These are phyloP conservation scores for Nymphalis io DNA, from an alignment of 1,140 invertebrate species.

Conservation along the genomic window DNA sequence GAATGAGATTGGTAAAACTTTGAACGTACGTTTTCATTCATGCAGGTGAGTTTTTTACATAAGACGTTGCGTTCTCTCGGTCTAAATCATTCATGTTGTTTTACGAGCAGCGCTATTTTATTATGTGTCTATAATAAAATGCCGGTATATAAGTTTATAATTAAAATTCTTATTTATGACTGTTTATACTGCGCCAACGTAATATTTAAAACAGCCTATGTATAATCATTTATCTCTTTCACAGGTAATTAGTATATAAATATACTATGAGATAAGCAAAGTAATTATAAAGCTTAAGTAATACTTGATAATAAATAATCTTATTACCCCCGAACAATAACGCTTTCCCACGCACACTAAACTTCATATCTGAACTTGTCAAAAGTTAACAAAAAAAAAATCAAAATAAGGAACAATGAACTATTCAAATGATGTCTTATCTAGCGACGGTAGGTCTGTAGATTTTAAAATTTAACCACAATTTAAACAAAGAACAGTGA, in stretches of 20 bases:
- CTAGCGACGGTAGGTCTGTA: constrained; percentile 62
- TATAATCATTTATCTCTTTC: neutral
- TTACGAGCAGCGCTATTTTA: neutral
- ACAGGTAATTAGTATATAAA: constrained; percentile 1
- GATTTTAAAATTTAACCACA: constrained; percentile 65
- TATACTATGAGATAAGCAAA: constrained; percentile 37
- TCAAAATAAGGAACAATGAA: constrained; percentile 55
- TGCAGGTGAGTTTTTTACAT: too few relatives aligned
- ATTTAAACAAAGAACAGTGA: constrained; percentile 64
- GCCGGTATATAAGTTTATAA: neutral
- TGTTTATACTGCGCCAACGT: neutral
- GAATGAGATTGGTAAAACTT: neutral
- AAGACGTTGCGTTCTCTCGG: neutral
- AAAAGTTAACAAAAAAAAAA: constrained; percentile 47
- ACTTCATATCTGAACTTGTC: constrained; percentile 43
- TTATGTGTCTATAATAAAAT: constrained; percentile 6
- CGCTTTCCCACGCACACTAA: constrained; percentile 43
- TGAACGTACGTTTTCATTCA: neutral
- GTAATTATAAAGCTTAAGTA: constrained; percentile 58
- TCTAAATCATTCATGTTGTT: neutral
- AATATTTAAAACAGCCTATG: neutral
- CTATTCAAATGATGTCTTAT: constrained; percentile 64
- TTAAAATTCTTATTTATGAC: neutral
- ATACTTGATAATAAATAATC: constrained; percentile 35
- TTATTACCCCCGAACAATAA: constrained; percentile 34